Base-by-base conservation (phyloP, 2,888 invertebrate genomes). In the Coenonympha glycerion region DNA sequence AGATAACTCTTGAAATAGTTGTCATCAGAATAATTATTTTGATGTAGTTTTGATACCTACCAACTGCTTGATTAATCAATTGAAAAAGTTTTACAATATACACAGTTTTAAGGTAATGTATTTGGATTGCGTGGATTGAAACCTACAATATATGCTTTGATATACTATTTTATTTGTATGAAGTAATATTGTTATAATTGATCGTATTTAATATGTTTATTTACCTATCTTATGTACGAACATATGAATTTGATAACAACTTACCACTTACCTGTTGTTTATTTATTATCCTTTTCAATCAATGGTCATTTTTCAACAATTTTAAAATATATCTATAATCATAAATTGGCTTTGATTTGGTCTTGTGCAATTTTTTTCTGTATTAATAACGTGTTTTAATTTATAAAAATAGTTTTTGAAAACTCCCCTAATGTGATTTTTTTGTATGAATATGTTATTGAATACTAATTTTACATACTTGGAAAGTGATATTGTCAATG, bases 21-120 rank as follows among this genome's bases (percentile, higher is more conserved):
- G n/a, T n/a, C n/a, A n/a, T n/a, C n/a, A n/a, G n/a, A n/a, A n/a
- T n/a, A n/a, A n/a, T n/a, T n/a, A 15, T 49, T 28, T 24, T 36
- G 18, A 48, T 4, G 34, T 36, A 49, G 47, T 19, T 42, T 41
- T 44, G 31, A 24, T 34, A 45, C 45, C 45, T 34, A 45, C 45
- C 45, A 45, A 45, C 45, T 34, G 45, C 45, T 45, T 34, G 45
- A 45, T 33, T 44, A 33, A 21, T 45, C n/a, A 45, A 26, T 16
- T 22, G 37, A 37, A 21, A 34, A 34, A 31, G 13, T 44, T 31
- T 21, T 30, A 19, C 22, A 22, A 15, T 24, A 31, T 31, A 6
- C 9, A 16, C 16, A 15, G 45, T 45, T 34, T 19, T 45, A 24
- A 45, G 45, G 45, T 45, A 44, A 44, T 33, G 44, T 44, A 16